These are phyloP conservation scores for Syndactyla subalaris DNA, from an alignment of 2,797 vertebrate species.

Conservation along the genomic window DNA sequence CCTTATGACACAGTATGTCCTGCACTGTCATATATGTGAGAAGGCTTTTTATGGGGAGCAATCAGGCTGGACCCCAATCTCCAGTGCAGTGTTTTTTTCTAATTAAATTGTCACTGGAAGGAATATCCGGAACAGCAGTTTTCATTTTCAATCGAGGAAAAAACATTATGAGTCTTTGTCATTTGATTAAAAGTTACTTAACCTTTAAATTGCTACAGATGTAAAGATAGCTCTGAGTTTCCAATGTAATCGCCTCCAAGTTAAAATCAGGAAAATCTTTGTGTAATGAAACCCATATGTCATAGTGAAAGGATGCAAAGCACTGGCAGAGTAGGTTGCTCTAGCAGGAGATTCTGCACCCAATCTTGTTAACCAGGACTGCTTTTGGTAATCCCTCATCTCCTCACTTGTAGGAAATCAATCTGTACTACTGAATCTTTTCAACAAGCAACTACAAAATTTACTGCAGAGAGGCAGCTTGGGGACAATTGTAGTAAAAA, in stretches of 20 bases:
- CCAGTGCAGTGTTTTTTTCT: conserved; percentile 17
- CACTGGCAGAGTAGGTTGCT: conserved; percentile 79
- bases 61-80: conserved; percentile 63
- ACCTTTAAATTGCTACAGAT: conserved; percentile 77
- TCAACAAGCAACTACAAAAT: conserved; percentile 77
- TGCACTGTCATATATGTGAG: conserved; percentile 28
- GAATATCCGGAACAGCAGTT: conserved; percentile 64
- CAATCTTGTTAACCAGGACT: conserved; percentile 81
- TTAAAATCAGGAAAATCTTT: conserved; percentile 81
- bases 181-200: conserved; percentile 81
- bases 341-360: conserved; percentile 76
- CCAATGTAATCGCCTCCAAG: conserved; percentile 78
- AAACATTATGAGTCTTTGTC: conserved; percentile 74
- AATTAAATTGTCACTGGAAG: conserved; percentile 66
- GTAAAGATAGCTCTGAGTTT: conserved; percentile 78
- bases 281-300: conserved; percentile 83
- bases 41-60: conserved; percentile 68
- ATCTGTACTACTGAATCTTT: conserved; percentile 81
- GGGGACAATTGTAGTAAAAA: conserved; percentile 72
- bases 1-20: conserved; percentile 43
- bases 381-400: conserved; percentile 82
- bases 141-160: conserved; percentile 66
- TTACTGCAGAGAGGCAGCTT: conserved; percentile 76
- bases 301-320: conserved; percentile 78
- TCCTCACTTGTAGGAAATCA: conserved; percentile 80